These are phyloP conservation scores for Delichon dasypus DNA, from an alignment of 2,797 vertebrate genomes.

Conservation along the genomic window DNA sequence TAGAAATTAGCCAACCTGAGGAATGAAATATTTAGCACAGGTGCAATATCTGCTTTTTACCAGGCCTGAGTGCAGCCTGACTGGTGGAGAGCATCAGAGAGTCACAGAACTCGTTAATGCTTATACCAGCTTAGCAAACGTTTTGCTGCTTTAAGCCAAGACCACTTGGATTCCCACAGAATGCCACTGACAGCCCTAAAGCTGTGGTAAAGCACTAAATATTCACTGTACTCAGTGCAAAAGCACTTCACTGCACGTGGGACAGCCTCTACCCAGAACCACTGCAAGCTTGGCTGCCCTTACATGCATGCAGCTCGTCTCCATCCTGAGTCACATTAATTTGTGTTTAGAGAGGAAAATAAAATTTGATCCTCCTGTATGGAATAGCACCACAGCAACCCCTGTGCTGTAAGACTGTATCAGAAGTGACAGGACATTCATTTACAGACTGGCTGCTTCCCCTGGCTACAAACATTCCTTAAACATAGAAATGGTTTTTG, in stretches of 20 bases:
- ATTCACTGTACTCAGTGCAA: background rate
- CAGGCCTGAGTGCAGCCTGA: background rate
- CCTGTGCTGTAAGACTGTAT: background rate
- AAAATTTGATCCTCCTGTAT: background rate
- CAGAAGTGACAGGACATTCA: background rate
- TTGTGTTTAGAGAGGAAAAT: background rate
- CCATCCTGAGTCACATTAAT: background rate
- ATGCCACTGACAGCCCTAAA: background rate
- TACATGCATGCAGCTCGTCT: background rate
- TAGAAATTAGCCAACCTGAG: conserved; percentile 6
- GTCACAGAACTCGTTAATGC: background rate
- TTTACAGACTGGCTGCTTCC: background rate
- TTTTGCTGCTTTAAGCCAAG: background rate
- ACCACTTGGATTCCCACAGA: background rate
- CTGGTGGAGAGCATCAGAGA: background rate
- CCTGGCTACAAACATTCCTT: background rate
- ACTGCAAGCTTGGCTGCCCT: background rate
- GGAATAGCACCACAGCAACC: background rate
- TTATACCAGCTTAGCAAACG: background rate
- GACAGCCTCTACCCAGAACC: background rate
- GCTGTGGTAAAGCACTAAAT: background rate
- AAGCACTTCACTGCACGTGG: background rate
- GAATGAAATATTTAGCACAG: background rate
- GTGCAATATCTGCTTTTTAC: conserved; percentile 1
- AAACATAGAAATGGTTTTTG: background rate